Percentiles rank a stretch among this genome's conserved stretches.
Evolutionary conservation across 2,888 invertebrate species (phyloP).

Genomic region (Melikaiella ostensackeni): DNA sequence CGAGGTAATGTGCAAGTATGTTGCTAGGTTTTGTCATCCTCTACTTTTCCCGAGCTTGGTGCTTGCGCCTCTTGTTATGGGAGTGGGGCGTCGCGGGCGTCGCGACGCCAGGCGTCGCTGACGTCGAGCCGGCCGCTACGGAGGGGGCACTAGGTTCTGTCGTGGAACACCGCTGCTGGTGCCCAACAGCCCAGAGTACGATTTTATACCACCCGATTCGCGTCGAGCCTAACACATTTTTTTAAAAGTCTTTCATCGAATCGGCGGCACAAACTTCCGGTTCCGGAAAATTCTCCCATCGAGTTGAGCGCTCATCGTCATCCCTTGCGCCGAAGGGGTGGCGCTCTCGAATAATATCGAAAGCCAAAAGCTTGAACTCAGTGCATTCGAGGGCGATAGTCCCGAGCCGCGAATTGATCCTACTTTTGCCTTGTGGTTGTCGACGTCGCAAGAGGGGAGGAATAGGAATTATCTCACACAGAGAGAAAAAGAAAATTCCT

Average conservation of each 20-base stretch:
- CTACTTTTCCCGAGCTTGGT: conserved; percentile 23
- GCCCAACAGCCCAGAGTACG: conserved; percentile 18
- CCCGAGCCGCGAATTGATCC: conserved; percentile 32
- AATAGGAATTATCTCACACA: not conserved
- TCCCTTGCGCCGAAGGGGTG: conserved; percentile 20
- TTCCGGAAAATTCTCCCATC: not conserved
- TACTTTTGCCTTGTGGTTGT: conserved; percentile 12
- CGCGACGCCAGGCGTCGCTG: conserved; percentile 43
- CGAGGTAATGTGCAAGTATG: not conserved
- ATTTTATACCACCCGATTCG: conserved; percentile 31
- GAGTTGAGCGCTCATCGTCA: not conserved
- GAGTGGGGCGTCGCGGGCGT: conserved; percentile 31
- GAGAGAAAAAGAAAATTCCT: not conserved
- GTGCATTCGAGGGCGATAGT: conserved; percentile 35
- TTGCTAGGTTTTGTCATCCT: conserved; percentile 32
- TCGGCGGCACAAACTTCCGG: not conserved
- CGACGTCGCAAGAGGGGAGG: not conserved
- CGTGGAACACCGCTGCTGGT: conserved; percentile 9
- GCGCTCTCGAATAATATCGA: conserved; percentile 23
- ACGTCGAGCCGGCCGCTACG: conserved; percentile 33
- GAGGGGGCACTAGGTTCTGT: conserved; percentile 24
- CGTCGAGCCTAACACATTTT: conserved; percentile 5
- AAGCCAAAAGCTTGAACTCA: conserved; percentile 22
- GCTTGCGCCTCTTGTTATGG: conserved; percentile 8
- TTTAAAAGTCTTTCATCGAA: not conserved